Evolutionary conservation across 2,888 invertebrate species (phyloP).

Genomic region (Antheraea yamamai): DNA sequence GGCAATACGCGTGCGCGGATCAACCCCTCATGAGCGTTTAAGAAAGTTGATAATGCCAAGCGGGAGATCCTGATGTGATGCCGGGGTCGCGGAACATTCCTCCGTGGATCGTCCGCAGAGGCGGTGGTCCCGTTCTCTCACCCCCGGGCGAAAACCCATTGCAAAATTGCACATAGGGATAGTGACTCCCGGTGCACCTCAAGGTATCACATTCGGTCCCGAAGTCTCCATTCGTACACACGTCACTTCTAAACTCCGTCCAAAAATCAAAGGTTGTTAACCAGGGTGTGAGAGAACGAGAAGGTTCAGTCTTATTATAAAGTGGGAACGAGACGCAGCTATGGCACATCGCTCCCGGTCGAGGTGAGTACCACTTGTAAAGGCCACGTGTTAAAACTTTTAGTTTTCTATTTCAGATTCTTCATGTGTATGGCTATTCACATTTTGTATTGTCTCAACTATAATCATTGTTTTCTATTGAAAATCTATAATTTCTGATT

Average conservation of each 20-base stretch:
- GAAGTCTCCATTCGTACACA: conserved; percentile 18
- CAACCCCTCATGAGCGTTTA: conserved; percentile 74
- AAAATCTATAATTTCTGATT: background rate
- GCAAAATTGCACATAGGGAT: conserved; percentile 44
- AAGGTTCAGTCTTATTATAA: conserved; percentile 63
- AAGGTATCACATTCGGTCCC: conserved; percentile 38
- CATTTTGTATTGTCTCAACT: background rate
- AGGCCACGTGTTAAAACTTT: conserved; percentile 74
- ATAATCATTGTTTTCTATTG: background rate
- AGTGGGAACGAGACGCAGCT: conserved; percentile 78
- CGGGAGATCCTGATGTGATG: conserved; percentile 72
- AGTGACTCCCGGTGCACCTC: conserved; percentile 42
- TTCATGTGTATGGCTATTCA: background rate
- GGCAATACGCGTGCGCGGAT: conserved; percentile 69
- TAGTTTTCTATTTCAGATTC: conserved; percentile 37
- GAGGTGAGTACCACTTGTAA: conserved; percentile 76
- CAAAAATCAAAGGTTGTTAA: conserved; percentile 43
- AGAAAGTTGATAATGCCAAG: conserved; percentile 69
- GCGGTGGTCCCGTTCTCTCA: conserved; percentile 80
- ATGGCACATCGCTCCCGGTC: conserved; percentile 69
- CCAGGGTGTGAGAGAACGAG: conserved; percentile 78
- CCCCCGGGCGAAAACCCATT: conserved; percentile 51
- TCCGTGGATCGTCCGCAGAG: conserved; percentile 75
- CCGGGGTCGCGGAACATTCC: conserved; percentile 73
- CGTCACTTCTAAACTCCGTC: conserved; percentile 26